Evolutionary conservation across 2,113 vertebrate genomes (phyloP).

Genomic region (Paramisgurnus dabryanus): DNA sequence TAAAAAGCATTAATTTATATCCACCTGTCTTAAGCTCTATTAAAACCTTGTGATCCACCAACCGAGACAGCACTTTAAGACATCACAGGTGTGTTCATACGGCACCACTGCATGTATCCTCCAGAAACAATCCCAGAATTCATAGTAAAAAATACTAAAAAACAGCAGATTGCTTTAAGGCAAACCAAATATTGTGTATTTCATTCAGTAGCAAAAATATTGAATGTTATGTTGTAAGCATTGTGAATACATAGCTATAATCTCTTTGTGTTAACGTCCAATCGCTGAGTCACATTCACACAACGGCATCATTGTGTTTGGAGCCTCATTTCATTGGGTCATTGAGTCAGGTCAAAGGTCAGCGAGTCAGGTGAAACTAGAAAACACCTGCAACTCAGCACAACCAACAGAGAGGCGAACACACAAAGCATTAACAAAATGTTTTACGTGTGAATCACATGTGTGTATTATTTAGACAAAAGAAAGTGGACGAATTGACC

Average conservation of each 20-base stretch:
- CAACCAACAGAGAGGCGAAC: constrained; percentile 4
- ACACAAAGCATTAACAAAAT: not conserved
- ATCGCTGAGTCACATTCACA: not conserved
- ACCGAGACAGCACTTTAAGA: no score
- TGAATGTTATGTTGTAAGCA: no score
- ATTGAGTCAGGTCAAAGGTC: constrained; percentile 28
- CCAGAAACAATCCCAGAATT: not conserved
- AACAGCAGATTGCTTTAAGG: no score
- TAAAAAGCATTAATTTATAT: no score
- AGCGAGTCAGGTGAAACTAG: constrained; percentile 17
- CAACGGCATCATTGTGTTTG: constrained; percentile 23
- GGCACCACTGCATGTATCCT: no score
- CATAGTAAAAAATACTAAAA: no score
- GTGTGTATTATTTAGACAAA: not conserved
- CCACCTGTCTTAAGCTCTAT: not conserved
- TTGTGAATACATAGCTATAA: not conserved
- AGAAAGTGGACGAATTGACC: not conserved
- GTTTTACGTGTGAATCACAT: not conserved
- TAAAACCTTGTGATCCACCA: not conserved
- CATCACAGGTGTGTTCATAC: not conserved
- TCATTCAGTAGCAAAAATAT: no score
- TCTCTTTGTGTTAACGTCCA: constrained; percentile 29
- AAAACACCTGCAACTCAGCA: constrained; percentile 25
- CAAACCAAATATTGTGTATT: no score
- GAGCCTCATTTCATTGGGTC: constrained; percentile 16